Evolutionary conservation across 92 coral and sea anemone species (phyloP).

Genomic region (Bergia sp.): DNA sequence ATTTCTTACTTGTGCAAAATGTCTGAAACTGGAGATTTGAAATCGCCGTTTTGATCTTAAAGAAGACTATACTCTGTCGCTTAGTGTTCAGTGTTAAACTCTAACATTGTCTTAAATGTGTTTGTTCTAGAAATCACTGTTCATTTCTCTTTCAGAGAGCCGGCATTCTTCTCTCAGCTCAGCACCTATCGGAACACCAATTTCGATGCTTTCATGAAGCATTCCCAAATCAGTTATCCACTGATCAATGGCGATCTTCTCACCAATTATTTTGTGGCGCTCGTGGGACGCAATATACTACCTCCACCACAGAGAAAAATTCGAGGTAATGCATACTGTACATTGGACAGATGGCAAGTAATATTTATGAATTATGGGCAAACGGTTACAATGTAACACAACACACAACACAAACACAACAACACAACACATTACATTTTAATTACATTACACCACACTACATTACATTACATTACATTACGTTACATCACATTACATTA

Average conservation of each 20-base stretch:
- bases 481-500: too few relatives aligned
- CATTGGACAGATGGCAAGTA: too few relatives aligned
- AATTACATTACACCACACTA: neutral
- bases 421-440: neutral
- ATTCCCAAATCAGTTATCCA: slow-evolving; percentile 76
- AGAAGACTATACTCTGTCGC: too few relatives aligned
- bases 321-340: slow-evolving; percentile 53
- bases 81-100: too few relatives aligned
- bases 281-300: slow-evolving; percentile 63
- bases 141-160: slow-evolving; percentile 58
- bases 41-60: too few relatives aligned
- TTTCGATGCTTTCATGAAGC: slow-evolving; percentile 72
- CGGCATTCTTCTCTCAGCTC: slow-evolving; percentile 72
- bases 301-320: slow-evolving; percentile 74
- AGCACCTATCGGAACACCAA: slow-evolving; percentile 79
- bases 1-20: too few relatives aligned
- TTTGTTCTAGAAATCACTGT: neutral
- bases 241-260: slow-evolving; percentile 70
- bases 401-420: too few relatives aligned
- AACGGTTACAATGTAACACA: too few relatives aligned
- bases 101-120: too few relatives aligned
- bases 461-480: too few relatives aligned
- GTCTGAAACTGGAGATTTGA: too few relatives aligned
- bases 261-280: slow-evolving; percentile 67
- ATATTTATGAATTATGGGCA: too few relatives aligned